These are phyloP conservation scores for Synaphobranchus kaupii DNA, from an alignment of 2,797 vertebrate species.

Conservation along the genomic window DNA sequence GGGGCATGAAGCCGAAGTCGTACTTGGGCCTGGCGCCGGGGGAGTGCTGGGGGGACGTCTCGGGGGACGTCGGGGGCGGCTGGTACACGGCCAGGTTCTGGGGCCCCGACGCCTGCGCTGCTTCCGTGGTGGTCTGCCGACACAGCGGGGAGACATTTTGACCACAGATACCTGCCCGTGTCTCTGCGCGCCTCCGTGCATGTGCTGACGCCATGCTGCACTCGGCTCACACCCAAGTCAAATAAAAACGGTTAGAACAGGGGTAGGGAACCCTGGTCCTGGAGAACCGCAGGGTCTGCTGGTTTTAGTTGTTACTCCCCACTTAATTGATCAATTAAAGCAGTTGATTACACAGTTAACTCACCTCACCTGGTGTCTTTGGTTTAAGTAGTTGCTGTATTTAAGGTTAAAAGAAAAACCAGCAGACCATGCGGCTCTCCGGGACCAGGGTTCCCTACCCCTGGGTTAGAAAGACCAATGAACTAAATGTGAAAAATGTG, in stretches of 20 bases:
- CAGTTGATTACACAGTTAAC: too few relatives aligned
- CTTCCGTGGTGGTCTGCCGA: slow-evolving; percentile 56
- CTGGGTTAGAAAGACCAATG: not conserved
- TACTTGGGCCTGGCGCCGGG: slow-evolving; percentile 54
- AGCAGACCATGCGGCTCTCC: too few relatives aligned
- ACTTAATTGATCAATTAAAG: too few relatives aligned
- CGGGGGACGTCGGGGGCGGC: slow-evolving; percentile 53
- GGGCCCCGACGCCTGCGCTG: slow-evolving; percentile 46
- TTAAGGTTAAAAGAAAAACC: too few relatives aligned
- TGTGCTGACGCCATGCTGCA: not conserved
- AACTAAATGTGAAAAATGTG: not conserved
- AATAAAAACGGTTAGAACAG: not conserved
- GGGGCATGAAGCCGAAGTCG: slow-evolving; percentile 78
- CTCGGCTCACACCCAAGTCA: not conserved
- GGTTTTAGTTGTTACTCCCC: too few relatives aligned
- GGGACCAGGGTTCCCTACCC: too few relatives aligned
- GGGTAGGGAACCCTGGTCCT: too few relatives aligned
- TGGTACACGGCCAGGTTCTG: slow-evolving; percentile 52
- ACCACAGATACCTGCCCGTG: not conserved
- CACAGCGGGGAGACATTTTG: slow-evolving; percentile 31
- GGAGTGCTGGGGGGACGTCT: slow-evolving; percentile 62
- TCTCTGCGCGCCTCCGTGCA: not conserved
- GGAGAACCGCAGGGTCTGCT: too few relatives aligned
- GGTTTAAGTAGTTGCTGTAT: too few relatives aligned
- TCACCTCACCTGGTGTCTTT: too few relatives aligned